phyloP scores from a whole-genome alignment of 2,113 vertebrate species.

The Pristiophorus japonicus region DNA sequence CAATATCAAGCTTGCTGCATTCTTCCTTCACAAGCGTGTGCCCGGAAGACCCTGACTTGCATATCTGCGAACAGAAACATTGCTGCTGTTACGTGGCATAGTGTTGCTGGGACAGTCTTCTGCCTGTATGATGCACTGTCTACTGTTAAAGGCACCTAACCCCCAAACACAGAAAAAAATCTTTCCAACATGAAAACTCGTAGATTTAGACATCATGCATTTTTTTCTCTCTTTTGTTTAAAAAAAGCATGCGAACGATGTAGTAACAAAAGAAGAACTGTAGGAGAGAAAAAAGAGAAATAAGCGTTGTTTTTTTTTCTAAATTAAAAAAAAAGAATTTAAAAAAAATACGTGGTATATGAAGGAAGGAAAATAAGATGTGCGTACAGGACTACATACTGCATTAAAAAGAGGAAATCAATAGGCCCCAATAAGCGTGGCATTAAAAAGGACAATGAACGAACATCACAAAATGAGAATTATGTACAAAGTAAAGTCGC shows the following conservation, averaged over 20 bases:
- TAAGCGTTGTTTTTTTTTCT: constrained; percentile 40
- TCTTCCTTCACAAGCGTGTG: constrained; percentile 70
- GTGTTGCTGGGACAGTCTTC: constrained; percentile 41
- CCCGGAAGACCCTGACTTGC: constrained; percentile 64
- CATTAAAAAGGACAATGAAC: constrained; percentile 63
- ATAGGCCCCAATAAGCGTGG: constrained; percentile 53
- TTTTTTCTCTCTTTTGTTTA: constrained; percentile 41
- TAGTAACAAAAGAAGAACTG: constrained; percentile 32
- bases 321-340: constrained; percentile 54
- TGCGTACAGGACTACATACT: constrained; percentile 57
- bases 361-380: constrained; percentile 48
- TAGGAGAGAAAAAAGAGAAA: constrained; percentile 61
- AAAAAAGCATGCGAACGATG: constrained; percentile 35
- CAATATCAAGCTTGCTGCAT: constrained; percentile 53
- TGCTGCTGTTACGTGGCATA: constrained; percentile 48
- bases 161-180: constrained; percentile 50
- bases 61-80: constrained; percentile 85
- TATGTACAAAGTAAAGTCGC: constrained; percentile 61
- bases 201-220: constrained; percentile 66
- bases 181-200: constrained; percentile 53
- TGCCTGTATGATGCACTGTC: constrained; percentile 75
- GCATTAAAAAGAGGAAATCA: constrained; percentile 50
- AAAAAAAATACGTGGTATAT: constrained; percentile 39
- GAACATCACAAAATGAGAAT: constrained; percentile 65
- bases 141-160: constrained; percentile 55